A percentile compares a stretch with the other conserved stretches of the same genome.
These are phyloP conservation scores for Drosophila erecta DNA, from an alignment of 1,140 invertebrate genomes.

Conservation along the genomic window DNA sequence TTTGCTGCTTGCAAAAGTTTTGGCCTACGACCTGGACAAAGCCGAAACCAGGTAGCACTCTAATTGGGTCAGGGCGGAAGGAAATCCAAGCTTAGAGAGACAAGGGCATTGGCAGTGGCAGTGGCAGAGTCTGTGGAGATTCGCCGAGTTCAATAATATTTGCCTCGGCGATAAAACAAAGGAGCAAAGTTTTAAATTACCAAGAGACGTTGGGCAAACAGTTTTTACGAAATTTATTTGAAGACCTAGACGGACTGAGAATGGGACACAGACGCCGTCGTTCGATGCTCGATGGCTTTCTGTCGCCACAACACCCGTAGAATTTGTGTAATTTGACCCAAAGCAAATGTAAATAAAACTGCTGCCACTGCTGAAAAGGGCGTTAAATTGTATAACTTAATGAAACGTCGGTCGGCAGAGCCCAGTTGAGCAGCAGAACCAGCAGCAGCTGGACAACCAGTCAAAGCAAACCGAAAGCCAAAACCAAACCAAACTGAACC, in stretches of 20 bases:
- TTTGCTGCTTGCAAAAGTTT: slow-evolving; percentile 23
- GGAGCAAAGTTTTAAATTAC: slow-evolving; percentile 74
- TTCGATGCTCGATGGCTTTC: slow-evolving; percentile 56
- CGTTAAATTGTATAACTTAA: slow-evolving; percentile 84
- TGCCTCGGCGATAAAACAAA: slow-evolving; percentile 52
- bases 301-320: slow-evolving; percentile 81
- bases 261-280: slow-evolving; percentile 36
- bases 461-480: slow-evolving; percentile 73
- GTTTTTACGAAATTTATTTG: slow-evolving; percentile 70
- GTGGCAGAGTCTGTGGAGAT: not conserved
- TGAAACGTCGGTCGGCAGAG: slow-evolving; percentile 63
- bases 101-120: not conserved
- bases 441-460: slow-evolving; percentile 58
- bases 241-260: slow-evolving; percentile 1
- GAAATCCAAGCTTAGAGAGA: slow-evolving; percentile 20
- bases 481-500: slow-evolving; percentile 41
- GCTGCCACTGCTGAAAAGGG: slow-evolving; percentile 78
- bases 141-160: slow-evolving; percentile 72
- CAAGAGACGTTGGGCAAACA: slow-evolving; percentile 64
- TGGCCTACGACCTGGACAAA: slow-evolving; percentile 34
- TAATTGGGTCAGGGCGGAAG: slow-evolving; percentile 68
- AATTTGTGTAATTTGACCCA: slow-evolving; percentile 84
- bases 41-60: slow-evolving; percentile 34
- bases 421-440: slow-evolving; percentile 18
- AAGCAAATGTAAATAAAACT: slow-evolving; percentile 83